Percentiles rank a stretch among this genome's conserved stretches.
Evolutionary conservation across 2,797 vertebrate species (phyloP).

Genomic region (Saguinus oedipus): DNA sequence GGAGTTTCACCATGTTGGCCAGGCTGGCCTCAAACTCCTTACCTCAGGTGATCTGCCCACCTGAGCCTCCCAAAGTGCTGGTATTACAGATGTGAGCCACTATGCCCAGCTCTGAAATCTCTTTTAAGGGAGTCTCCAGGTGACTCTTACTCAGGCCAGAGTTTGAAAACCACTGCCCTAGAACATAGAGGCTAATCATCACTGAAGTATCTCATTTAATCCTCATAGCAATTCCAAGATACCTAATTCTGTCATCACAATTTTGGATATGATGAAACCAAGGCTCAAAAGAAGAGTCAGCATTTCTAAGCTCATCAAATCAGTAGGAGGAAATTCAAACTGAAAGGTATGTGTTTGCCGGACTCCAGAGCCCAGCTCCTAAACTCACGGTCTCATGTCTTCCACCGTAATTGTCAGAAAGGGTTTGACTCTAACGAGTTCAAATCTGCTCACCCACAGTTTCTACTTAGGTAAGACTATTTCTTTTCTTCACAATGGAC

Average conservation of each 20-base stretch:
- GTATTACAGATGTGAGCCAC: background rate
- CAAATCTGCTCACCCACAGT: background rate
- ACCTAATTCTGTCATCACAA: background rate
- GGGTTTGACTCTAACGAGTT: background rate
- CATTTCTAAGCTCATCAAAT: background rate
- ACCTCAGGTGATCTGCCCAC: background rate
- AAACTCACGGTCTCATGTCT: background rate
- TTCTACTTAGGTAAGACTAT: background rate
- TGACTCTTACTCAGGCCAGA: background rate
- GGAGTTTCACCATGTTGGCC: background rate
- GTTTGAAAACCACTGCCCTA: background rate
- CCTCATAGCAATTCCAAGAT: background rate
- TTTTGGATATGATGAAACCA: background rate
- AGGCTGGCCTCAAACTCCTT: background rate
- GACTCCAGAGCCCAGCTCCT: background rate
- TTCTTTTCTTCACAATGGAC: background rate
- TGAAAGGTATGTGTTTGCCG: background rate
- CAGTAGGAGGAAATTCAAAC: background rate
- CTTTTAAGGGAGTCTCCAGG: background rate
- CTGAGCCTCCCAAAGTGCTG: background rate
- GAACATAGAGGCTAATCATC: background rate
- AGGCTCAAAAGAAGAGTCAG: background rate
- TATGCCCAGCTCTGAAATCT: rapidly evolving
- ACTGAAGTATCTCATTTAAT: background rate
- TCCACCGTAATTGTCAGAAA: background rate